Evolutionary conservation across 1,140 invertebrate species (phyloP), one percentile per base, ranked within the genome.

Genomic region (Vanessa atalanta): DNA sequence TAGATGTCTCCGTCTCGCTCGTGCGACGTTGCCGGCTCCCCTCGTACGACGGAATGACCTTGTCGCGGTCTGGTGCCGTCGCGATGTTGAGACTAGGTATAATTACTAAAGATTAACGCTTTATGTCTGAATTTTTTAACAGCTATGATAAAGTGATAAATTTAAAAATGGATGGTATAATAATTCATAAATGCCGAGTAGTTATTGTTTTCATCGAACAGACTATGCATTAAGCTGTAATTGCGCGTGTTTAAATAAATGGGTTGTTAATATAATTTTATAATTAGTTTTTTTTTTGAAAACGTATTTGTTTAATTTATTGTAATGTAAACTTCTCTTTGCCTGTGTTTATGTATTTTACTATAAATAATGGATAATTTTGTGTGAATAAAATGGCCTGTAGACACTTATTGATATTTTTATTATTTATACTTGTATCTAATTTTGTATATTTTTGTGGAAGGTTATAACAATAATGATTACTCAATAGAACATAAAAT

Each of bases 1-100:
- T 72, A 31, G 15, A 68, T 69, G 23, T 80, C 84, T 84, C 81
- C 70, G 50, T 88, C 74, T 61, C 43, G 11, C 79, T 31, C 60
- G 75, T 75, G 87, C 86, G 86, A 80, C 87, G 88, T 90, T 91
- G 88, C 82, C 88, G 85, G 74, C 79, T 68, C 77, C 79, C 70
- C 68, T 70, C 66, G 76, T 72, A 70, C 82, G 76, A 73, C 79
- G 72, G 69, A 76, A 77, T 89, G 89, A 90, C 87, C 88, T 90
- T 90, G 88, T 83, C 76, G 76, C 81, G 83, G 79, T 87, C 77
- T 72, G 79, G 77, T 83, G 78, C 65, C 77, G 78, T 78, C 70
- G 79, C 67, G 77, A 70, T 75, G 73, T 72, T 47, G 79, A 81
- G 65, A 79, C 74, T 86, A 86, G 81, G 79, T 84, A 81, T 85